Base-by-base conservation (phyloP, 2,113 vertebrate genomes). In the Sclerurus mexicanus region DNA sequence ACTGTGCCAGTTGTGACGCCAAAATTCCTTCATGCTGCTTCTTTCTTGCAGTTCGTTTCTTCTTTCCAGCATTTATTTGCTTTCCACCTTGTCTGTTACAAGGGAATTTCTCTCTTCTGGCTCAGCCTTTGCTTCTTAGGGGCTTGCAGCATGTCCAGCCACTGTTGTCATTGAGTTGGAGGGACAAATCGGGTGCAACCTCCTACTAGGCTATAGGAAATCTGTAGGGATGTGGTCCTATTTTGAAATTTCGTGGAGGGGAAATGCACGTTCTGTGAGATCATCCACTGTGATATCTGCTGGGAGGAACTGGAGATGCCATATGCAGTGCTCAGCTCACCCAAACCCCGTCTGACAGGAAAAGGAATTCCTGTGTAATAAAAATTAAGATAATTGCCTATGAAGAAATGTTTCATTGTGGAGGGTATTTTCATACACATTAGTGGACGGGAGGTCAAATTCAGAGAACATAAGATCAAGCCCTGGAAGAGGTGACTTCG, bases 341-440 rank as follows among this genome's bases (percentile, higher is more conserved):
- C 71, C 91, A 83, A 64, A 39, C 64, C 64, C 79, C 0, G 1
- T 94, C 90, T 88, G 90, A 84, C 95, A 96, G 93, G 96, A 97
- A 96, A 94, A 96, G 96, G 95, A 97, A 97, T 96, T 96, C 96
- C 95, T 96, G 95, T 96, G 95, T 90, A 97, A 96, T 96, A 96
- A 97, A 96, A 96, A 92, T 96, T 90, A 96, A 96, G 93, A 81
- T 94, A 96, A 97, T 96, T 93, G 77, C 92, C 31, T 78, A 30
- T 25, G 64, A 92, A 94, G 53, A 77, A 83, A 63, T 60, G n/a
- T 59, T 83, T 96, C 88, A 90, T 95, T 94, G 64, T 95, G 17
- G 14, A 93, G 49, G 9, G 9, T 88, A 56, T 86, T 95, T 96
- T 93, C 95, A 94, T 77, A 28, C 67, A 66, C 92, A 58, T 86